Evolutionary conservation across 1,140 invertebrate genomes (phyloP).

Genomic region (Lerema accius): DNA sequence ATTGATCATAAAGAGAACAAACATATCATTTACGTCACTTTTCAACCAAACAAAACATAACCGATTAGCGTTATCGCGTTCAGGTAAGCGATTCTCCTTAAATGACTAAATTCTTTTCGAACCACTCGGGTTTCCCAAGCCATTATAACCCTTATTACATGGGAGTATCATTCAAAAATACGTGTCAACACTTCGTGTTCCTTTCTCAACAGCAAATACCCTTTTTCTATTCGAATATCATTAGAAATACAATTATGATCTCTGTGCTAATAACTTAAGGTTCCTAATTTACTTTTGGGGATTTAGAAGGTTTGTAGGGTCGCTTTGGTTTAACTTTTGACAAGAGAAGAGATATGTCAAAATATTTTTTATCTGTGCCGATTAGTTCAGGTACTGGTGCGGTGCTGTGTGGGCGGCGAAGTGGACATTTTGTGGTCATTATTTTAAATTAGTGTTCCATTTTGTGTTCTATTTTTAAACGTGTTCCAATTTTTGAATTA

Average conservation of each 20-base stretch:
- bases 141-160: slow-evolving; percentile 25
- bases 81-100: slow-evolving; percentile 69
- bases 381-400: slow-evolving; percentile 51
- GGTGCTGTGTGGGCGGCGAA: slow-evolving; percentile 38
- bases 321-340: slow-evolving; percentile 45
- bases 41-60: slow-evolving; percentile 68
- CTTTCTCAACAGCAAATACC: slow-evolving; percentile 9
- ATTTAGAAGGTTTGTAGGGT: slow-evolving; percentile 41
- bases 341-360: slow-evolving; percentile 61
- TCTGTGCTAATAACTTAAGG: slow-evolving; percentile 33
- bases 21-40: slow-evolving; percentile 64
- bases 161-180: not conserved
- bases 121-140: slow-evolving; percentile 8
- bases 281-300: not conserved
- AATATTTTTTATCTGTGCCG: slow-evolving; percentile 55
- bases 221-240: not conserved
- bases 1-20: slow-evolving; percentile 40
- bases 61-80: slow-evolving; percentile 72
- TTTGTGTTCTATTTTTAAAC: slow-evolving; percentile 11
- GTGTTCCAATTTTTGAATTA: slow-evolving; percentile 7
- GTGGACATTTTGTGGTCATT: slow-evolving; percentile 38
- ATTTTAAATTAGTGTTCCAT: slow-evolving; percentile 31
- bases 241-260: slow-evolving; percentile 32
- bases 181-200: slow-evolving; percentile 3
- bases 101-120: slow-evolving; percentile 65